Percentiles rank a stretch among this genome's conserved stretches.
These are phyloP conservation scores for Hydrophis major DNA, from an alignment of 2,797 vertebrate genomes.

Conservation along the genomic window DNA sequence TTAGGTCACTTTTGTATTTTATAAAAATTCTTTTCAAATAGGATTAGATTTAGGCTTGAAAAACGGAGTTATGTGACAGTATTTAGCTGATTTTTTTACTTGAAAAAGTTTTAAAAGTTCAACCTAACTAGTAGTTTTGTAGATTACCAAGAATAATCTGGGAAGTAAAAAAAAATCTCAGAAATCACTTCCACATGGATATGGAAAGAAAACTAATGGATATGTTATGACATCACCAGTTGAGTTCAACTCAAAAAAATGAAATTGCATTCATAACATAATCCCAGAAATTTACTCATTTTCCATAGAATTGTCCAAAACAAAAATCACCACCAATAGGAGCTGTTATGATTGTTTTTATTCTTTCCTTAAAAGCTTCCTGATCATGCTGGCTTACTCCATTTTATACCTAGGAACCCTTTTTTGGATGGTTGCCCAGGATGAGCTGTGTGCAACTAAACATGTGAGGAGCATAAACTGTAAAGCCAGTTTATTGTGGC, in stretches of 20 bases:
- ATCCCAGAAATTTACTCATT: not conserved
- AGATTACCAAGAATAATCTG: not conserved
- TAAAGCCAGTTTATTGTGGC: not conserved
- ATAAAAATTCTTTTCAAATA: not conserved
- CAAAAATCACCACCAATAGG: not conserved
- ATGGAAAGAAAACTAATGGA: not conserved
- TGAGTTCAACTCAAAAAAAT: not conserved
- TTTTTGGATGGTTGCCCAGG: not conserved
- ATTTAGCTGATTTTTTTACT: not conserved
- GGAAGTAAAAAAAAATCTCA: not conserved
- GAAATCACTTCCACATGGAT: not conserved
- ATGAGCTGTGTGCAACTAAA: not conserved
- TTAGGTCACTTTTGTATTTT: not conserved
- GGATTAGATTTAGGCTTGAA: not conserved
- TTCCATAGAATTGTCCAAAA: not conserved
- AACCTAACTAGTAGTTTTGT: not conserved
- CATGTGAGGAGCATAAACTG: not conserved
- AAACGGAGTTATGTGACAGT: not conserved
- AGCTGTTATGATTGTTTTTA: not conserved
- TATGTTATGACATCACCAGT: not conserved
- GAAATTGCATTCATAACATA: not conserved
- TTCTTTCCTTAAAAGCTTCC: not conserved
- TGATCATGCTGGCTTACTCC: not conserved
- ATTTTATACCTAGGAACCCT: not conserved
- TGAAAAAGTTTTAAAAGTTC: not conserved